phyloP scores from a whole-genome alignment of 2,797 vertebrate species.

The Triplophysa yarkandensis region DNA sequence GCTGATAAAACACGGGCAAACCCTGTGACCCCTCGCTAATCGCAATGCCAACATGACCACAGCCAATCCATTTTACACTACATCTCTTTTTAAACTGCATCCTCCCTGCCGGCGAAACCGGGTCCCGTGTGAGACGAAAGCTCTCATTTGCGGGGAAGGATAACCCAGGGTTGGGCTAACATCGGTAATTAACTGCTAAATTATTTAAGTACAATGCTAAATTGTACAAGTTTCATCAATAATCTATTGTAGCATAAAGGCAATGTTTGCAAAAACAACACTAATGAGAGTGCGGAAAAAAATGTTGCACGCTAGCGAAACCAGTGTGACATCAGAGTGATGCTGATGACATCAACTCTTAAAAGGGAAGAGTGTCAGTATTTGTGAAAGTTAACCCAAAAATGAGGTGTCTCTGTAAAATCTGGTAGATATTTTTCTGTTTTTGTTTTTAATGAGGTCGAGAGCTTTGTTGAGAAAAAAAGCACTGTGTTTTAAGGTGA shows the following conservation, averaged over 20 bases:
- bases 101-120: slow-evolving; percentile 6
- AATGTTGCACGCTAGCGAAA: slow-evolving; percentile 19
- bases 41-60: slow-evolving; percentile 31
- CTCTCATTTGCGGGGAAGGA: slow-evolving; percentile 50
- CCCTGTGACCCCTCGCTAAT: slow-evolving; percentile 44
- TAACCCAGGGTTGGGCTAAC: slow-evolving; percentile 36
- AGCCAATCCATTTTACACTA: slow-evolving; percentile 50
- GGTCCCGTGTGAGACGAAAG: slow-evolving; percentile 24
- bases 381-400: neutral
- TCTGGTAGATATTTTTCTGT: too few species aligned
- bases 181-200: slow-evolving; percentile 59
- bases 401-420: neutral
- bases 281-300: slow-evolving; percentile 52
- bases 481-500: too few species aligned
- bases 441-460: too few species aligned
- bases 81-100: slow-evolving; percentile 37
- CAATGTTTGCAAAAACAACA: slow-evolving; percentile 19
- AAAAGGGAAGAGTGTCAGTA: neutral
- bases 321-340: neutral
- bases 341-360: slow-evolving; percentile 10
- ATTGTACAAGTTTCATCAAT: slow-evolving; percentile 53
- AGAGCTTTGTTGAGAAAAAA: too few species aligned
- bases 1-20: slow-evolving; percentile 50
- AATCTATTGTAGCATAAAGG: slow-evolving; percentile 52
- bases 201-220: slow-evolving; percentile 50